phyloP scores from a whole-genome alignment of 2,113 vertebrate genomes.

The Anser cygnoides region DNA sequence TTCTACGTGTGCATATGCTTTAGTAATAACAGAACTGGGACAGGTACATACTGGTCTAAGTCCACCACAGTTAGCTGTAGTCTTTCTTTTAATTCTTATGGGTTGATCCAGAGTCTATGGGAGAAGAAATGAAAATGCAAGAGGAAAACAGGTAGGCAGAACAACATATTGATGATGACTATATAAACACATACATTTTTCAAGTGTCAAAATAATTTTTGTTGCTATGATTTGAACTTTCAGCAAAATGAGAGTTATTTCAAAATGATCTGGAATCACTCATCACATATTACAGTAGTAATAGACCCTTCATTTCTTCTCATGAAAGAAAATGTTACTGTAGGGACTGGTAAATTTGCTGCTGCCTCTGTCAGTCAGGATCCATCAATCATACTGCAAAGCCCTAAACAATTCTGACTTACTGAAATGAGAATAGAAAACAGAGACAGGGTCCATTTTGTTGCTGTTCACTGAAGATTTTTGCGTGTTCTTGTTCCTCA shows the following conservation, averaged over 20 bases:
- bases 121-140: neutral
- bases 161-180: neutral
- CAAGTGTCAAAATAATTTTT: neutral
- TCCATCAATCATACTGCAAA: constrained; percentile 30
- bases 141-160: neutral
- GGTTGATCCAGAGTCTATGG: neutral
- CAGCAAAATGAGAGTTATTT: neutral
- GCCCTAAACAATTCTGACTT: neutral
- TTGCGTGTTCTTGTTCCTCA: neutral
- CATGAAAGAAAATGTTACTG: neutral
- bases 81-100: neutral
- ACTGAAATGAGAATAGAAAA: neutral
- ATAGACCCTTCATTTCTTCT: constrained; percentile 20
- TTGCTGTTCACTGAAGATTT: neutral
- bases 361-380: neutral
- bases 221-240: neutral
- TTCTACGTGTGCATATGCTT: neutral
- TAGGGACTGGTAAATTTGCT: constrained; percentile 8
- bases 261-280: constrained; percentile 16
- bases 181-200: constrained; percentile 1
- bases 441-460: neutral
- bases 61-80: neutral
- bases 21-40: neutral
- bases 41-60: neutral
- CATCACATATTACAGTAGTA: neutral